Evolutionary conservation across 64 coral and sea anemone genomes (phyloP).

Genomic region (Pocillopora verrucosa): DNA sequence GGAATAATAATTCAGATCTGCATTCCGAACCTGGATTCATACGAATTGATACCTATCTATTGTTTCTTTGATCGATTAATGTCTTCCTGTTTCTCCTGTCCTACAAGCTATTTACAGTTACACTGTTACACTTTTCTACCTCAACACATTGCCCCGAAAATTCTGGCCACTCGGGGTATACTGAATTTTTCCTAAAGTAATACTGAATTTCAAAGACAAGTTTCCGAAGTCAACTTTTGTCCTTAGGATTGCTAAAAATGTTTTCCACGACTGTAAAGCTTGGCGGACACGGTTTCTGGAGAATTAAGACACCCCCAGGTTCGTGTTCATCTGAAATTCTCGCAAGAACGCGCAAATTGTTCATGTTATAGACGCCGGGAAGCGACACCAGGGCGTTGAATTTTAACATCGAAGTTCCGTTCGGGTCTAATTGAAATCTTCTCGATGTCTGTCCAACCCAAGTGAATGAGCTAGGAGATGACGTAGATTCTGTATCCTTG

Average conservation of each 20-base stretch:
- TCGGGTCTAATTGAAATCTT: conserved; percentile 35
- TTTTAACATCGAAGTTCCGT: conserved; percentile 26
- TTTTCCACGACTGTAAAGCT: conserved; percentile 60
- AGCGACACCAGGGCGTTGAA: conserved; percentile 58
- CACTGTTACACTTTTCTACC: background rate
- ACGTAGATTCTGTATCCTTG: background rate
- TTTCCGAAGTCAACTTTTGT: background rate
- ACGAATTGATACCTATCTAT: background rate
- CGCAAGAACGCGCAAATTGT: conserved; percentile 66
- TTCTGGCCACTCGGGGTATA: background rate
- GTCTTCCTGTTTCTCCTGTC: background rate
- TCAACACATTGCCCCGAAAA: background rate
- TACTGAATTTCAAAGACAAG: background rate
- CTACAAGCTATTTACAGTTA: conserved; percentile 13
- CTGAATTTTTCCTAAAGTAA: background rate
- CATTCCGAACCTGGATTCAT: background rate
- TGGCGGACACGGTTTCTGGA: conserved; percentile 68
- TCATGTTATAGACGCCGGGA: conserved; percentile 73
- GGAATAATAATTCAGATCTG: background rate
- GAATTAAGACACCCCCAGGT: conserved; percentile 25
- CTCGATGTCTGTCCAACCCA: conserved; percentile 68
- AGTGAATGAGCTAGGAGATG: conserved; percentile 35
- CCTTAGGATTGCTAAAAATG: background rate
- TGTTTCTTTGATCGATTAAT: background rate
- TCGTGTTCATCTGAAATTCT: conserved; percentile 28